Evolutionary conservation across 2,113 vertebrate species (phyloP).

Genomic region (Anolis sagrei): DNA sequence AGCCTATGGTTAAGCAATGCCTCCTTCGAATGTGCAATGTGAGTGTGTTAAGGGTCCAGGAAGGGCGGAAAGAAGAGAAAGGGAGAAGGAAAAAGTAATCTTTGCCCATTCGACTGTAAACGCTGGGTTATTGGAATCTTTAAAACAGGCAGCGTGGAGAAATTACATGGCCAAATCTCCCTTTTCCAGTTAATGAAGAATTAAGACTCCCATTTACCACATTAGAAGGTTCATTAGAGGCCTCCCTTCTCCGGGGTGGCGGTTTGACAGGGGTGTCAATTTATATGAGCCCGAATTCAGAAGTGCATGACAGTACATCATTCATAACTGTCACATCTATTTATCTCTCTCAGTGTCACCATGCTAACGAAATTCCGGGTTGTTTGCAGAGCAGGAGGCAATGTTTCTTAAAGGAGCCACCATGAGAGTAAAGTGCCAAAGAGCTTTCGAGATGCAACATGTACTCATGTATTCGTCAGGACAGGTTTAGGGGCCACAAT

Average conservation of each 20-base stretch:
- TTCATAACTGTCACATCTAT: conserved; percentile 94
- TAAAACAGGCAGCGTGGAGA: conserved; percentile 92
- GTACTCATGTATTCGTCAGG: too few relatives aligned
- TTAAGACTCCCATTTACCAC: conserved; percentile 94
- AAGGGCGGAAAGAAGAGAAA: background rate
- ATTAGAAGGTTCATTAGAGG: conserved; percentile 93
- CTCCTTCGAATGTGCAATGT: conserved; percentile 88
- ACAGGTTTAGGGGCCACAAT: too few relatives aligned
- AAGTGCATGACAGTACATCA: conserved; percentile 87
- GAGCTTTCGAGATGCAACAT: too few relatives aligned
- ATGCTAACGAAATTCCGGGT: conserved; percentile 84
- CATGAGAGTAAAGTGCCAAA: background rate
- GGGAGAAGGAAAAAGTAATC: conserved; percentile 79
- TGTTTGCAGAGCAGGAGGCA: conserved; percentile 46
- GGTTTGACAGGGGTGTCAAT: conserved; percentile 91
- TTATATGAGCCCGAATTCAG: conserved; percentile 81
- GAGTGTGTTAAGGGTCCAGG: conserved; percentile 78
- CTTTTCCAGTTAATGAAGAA: conserved; percentile 96
- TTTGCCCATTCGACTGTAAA: conserved; percentile 94
- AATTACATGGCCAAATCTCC: conserved; percentile 93
- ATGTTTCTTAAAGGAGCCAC: conserved; percentile 61
- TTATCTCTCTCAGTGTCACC: conserved; percentile 91
- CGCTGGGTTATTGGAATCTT: conserved; percentile 94
- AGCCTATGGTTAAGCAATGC: conserved; percentile 92
- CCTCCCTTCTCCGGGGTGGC: conserved; percentile 80